Percentiles rank a stretch among this genome's conserved stretches.
Conservation (phyloP, 2,113 vertebrate species). For the Heliornis fulica region DNA sequence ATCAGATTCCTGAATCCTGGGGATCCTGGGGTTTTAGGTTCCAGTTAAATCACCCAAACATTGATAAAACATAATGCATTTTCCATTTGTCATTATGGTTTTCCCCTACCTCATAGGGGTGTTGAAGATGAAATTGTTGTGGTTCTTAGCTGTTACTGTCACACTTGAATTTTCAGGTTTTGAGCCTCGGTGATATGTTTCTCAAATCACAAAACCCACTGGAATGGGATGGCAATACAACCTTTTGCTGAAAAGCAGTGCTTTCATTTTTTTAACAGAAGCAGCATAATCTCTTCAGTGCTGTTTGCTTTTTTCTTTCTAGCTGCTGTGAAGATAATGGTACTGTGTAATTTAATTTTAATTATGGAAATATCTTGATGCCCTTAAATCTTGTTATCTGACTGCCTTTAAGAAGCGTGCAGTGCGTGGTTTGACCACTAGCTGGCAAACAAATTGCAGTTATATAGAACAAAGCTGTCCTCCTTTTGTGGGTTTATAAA, state of each 20-base stretch:
- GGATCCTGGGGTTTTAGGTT: not conserved
- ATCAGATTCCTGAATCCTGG: not conserved
- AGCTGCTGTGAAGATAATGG: conserved; percentile 58
- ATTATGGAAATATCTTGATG: conserved; percentile 59
- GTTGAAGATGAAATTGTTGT: conserved; percentile 16
- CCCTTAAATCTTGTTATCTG: conserved; percentile 65
- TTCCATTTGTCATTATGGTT: not conserved
- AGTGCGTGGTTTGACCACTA: conserved; percentile 67
- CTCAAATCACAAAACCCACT: not conserved
- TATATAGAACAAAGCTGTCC: conserved; percentile 54
- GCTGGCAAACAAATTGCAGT: conserved; percentile 71
- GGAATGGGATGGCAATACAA: not conserved
- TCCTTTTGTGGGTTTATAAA: conserved; percentile 42
- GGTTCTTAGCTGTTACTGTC: not conserved
- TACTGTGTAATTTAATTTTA: conserved; percentile 66
- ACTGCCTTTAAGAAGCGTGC: conserved; percentile 13
- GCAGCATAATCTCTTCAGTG: conserved; percentile 34
- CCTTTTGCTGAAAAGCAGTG: conserved; percentile 15
- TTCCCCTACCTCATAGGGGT: not conserved
- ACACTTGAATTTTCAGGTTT: conserved; percentile 12
- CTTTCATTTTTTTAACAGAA: conserved; percentile 4
- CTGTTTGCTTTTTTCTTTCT: conserved; percentile 38
- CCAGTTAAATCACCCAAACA: not conserved
- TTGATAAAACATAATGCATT: not conserved
- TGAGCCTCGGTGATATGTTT: not conserved